Evolutionary conservation across 2,888 invertebrate genomes (phyloP).

Genomic region (Saturnia japonica): DNA sequence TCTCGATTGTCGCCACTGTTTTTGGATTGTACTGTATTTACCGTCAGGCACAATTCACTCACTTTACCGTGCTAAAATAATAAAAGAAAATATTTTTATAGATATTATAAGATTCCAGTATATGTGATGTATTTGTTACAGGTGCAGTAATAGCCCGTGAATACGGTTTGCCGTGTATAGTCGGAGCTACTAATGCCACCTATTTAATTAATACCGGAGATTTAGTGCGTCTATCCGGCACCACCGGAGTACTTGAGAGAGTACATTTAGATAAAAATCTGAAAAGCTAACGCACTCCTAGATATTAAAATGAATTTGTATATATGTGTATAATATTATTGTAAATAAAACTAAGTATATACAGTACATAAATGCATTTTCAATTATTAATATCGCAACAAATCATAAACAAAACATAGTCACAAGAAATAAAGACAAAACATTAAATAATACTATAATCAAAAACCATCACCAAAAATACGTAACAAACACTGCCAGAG

Average conservation of each 20-base stretch:
- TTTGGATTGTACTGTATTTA: too few relatives aligned
- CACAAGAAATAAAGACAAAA: not conserved
- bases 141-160: constrained; percentile 92
- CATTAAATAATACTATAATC: not conserved
- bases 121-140: constrained; percentile 44
- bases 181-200: constrained; percentile 87
- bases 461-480: not conserved
- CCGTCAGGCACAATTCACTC: too few relatives aligned
- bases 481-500: too few relatives aligned
- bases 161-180: constrained; percentile 91
- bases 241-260: constrained; percentile 66
- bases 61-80: too few relatives aligned
- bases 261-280: constrained; percentile 43
- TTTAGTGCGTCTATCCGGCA: constrained; percentile 76
- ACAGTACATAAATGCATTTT: not conserved
- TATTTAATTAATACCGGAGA: constrained; percentile 86
- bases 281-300: not conserved
- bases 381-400: not conserved
- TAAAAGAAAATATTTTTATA: too few relatives aligned
- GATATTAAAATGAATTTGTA: not conserved
- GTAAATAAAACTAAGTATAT: constrained; percentile 5
- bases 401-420: not conserved
- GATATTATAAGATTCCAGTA: too few relatives aligned
- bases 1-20: too few relatives aligned
- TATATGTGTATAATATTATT: not conserved